Conservation (phyloP, 1,140 invertebrate genomes). For the Bombyx mori region ASM3026992v2 NC_085107.1:3831501-3832000, state of each 20-base stretch:
- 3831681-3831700: conserved; percentile 21
- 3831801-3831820: conserved; percentile 26
- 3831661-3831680: conserved; percentile 19
- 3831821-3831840: conserved; percentile 30
- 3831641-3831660: conserved; percentile 42
- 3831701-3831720: conserved; percentile 32
- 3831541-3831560: conserved; percentile 32
- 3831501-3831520: conserved; percentile 41
- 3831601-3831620: conserved; percentile 25
- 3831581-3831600: conserved; percentile 38
- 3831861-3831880: conserved; percentile 33
- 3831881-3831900: conserved; percentile 32
- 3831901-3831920: conserved; percentile 21
- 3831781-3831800: conserved; percentile 36
- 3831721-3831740: conserved; percentile 22
- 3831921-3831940: conserved; percentile 16
- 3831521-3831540: conserved; percentile 46
- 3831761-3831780: conserved; percentile 44
- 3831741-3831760: conserved; percentile 21
- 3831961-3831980: conserved; percentile 13
- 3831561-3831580: conserved; percentile 28
- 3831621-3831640: conserved; percentile 29
- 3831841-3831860: conserved; percentile 26
- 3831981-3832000: conserved; percentile 33
- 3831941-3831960: background rate